These are phyloP conservation scores for Calidris pugnax DNA, from an alignment of 2,113 vertebrate species.

Conservation along the genomic window DNA sequence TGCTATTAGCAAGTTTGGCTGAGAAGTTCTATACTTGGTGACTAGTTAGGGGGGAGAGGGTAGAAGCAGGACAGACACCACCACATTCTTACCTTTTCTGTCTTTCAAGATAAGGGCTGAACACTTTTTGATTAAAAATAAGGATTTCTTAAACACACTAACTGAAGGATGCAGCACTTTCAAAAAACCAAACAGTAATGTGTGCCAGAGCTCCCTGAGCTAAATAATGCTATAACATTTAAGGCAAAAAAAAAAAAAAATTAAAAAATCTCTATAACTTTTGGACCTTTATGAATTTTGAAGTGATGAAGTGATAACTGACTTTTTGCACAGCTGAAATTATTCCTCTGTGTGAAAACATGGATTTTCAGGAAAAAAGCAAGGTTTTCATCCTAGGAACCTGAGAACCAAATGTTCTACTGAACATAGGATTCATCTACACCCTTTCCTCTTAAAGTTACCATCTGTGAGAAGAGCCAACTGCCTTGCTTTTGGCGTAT, in stretches of 20 bases:
- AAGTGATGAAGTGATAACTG: background rate
- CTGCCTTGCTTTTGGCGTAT: background rate
- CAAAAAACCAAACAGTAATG: background rate
- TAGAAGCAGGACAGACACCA: background rate
- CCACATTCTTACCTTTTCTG: background rate
- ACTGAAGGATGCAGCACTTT: background rate
- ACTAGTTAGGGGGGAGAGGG: background rate
- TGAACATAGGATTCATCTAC: background rate
- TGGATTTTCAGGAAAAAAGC: background rate
- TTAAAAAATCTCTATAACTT: background rate
- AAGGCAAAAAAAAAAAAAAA: background rate
- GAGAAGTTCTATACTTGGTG: background rate
- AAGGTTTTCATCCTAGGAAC: background rate
- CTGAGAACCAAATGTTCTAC: background rate
- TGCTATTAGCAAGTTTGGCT: background rate
- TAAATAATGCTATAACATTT: background rate
- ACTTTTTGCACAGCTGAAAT: background rate
- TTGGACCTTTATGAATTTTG: background rate
- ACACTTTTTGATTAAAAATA: background rate
- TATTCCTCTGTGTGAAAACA: background rate
- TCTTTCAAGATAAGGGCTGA: background rate
- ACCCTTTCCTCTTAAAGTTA: background rate
- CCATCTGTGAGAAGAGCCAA: background rate
- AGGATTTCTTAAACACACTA: background rate
- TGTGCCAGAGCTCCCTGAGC: background rate